Base-by-base conservation (phyloP, 2,113 vertebrate genomes). In the Aphyosemion australe region DNA sequence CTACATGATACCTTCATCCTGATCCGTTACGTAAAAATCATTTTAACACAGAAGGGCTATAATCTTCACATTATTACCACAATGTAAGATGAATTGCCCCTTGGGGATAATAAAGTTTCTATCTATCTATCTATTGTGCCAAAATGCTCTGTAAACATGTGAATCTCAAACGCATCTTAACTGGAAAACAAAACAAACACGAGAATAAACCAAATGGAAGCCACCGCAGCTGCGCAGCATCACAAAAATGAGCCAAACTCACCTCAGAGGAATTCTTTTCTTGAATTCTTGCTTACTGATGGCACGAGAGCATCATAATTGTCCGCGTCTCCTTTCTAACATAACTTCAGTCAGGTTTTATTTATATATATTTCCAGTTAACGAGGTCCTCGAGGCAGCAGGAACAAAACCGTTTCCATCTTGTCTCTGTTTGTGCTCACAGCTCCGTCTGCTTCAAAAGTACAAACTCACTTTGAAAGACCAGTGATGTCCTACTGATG, bases 331-430 rank as follows among this genome's bases (percentile, higher is more conserved):
- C 37, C 49, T 55, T 48, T 50, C 26, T 53, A 50, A 59, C 62
- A 50, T 58, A 46, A 60, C 50, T 66, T 79, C 15, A 65, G 47
- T 45, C 59, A 50, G n/a, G 51, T 7, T 54, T 41, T 51, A 45
- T 43, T 4, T 43, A 16, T 48, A 0, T 43, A 39, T 42, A 67
- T 69, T 83, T 57, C 61, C 32, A 52, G 20, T 80, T 59, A 69
- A 58, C 57, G 50, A 80, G 73, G 55, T 80, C 78, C 69, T 78
- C 3, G 47, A 69, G 61, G 65, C 70, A 65, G 58, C 66, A 61
- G 54, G 61, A 69, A 50, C 58, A 48, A 76, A 75, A 39, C 61
- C 15, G 56, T 74, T 79, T 84, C 79, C 80, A 87, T 85, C 69
- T 84, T 87, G 76, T 55, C 3, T 37, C 57, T 39, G 39, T 37